Base-by-base conservation (phyloP, 2,888 invertebrate species). In the Cataglyphis albicans region DNA sequence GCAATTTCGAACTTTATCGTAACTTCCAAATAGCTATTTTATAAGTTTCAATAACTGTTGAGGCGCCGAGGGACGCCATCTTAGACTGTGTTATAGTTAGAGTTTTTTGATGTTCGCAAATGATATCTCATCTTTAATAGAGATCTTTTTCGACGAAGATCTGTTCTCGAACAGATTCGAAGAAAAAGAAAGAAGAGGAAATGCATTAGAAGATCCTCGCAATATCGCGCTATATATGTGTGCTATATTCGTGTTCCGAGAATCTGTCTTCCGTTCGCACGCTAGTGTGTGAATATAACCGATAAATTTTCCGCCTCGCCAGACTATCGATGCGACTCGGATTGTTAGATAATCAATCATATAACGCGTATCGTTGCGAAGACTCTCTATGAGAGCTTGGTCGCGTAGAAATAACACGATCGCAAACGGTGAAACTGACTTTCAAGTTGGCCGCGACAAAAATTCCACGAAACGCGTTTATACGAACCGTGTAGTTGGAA, bases 401-500 rank as follows among this genome's bases (percentile, higher is more conserved):
- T 38, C 12, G 65, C 64, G 21, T 25, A 12, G 44, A 15, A 74
- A 29, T 73, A 61, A 41, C 32, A 21, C 44, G 48, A 61, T 32
- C 48, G 67, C 52, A 35, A 18, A 21, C 35, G 15, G 7, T 7
- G 75, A 75, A 35, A 52, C 75, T 52, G 59, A 35, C 32, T 59
- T 78, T 59, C 44, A 44, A 32, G 78, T 44, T 21, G 21, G 57
- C 10, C 70, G 72, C 72, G 32, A 59, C 59, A 59, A 80, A 78
- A 72, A 72, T 80, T 59, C 44, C 72, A 72, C 59, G 72, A 35
- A 78, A 78, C 57, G 72, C 78, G 44, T 80, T 70, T 72, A 44
- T 32, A 80, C 18, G 72, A 61, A 5, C 25, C 25, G 25, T 15
- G 5, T 35, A 68, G 44, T 38, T 32, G 32, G 55, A 68, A 57